Percentiles rank a stretch among this genome's conserved stretches.
phyloP scores from a whole-genome alignment of 2,113 vertebrate species.

The Ariopsis seemanni region DNA sequence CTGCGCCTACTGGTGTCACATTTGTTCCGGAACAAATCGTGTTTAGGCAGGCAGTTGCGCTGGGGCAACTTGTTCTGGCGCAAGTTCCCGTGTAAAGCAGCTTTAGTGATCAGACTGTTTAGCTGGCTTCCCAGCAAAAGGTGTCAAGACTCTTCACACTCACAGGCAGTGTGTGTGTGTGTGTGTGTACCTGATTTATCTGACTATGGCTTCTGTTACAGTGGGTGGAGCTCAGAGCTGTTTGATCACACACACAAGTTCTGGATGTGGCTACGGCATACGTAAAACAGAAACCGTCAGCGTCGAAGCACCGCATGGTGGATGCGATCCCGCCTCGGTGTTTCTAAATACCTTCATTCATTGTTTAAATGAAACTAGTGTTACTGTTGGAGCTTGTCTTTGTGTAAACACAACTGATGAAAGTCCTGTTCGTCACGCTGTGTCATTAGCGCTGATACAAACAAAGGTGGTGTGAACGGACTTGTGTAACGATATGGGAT shows the following conservation, averaged over 20 bases:
- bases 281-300: neutral
- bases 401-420: constrained; percentile 29
- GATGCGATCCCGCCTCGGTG: neutral
- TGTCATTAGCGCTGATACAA: neutral
- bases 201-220: constrained; percentile 34
- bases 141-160: constrained; percentile 1
- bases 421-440: constrained; percentile 15
- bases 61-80: too few relatives aligned
- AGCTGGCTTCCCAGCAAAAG: neutral
- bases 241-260: constrained; percentile 22
- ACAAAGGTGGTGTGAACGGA: neutral
- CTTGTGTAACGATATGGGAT: neutral
- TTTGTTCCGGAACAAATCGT: too few relatives aligned
- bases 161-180: neutral
- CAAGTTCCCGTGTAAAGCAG: too few relatives aligned
- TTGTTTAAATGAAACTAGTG: constrained; percentile 1
- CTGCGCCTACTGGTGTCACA: too few relatives aligned
- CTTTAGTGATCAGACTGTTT: too few relatives aligned
- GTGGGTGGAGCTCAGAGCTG: constrained; percentile 28
- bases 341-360: constrained; percentile 2
- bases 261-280: constrained; percentile 26
- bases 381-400: neutral
- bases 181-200: neutral
- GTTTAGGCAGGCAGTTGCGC: too few relatives aligned
- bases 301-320: neutral